Evolutionary conservation across 2,888 invertebrate species (phyloP).

Genomic region (Drosophila mercatorum): DNA sequence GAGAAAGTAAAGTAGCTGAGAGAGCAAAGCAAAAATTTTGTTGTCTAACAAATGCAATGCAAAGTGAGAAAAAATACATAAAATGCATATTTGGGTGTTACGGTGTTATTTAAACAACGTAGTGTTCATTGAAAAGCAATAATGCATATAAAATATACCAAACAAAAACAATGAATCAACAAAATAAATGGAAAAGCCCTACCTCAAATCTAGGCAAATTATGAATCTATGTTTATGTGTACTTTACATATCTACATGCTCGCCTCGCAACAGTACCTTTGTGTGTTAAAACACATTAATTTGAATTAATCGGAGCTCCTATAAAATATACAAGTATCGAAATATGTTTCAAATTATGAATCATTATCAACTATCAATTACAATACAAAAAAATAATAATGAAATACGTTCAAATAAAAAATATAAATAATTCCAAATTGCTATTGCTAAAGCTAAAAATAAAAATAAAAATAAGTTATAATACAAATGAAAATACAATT

Average conservation of each 20-base stretch:
- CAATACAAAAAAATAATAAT: background rate
- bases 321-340: slow-evolving; percentile 14
- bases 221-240: slow-evolving; percentile 23
- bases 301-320: slow-evolving; percentile 13
- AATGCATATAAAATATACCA: slow-evolving; percentile 8
- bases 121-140: slow-evolving; percentile 9
- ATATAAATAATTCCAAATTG: background rate
- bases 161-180: slow-evolving; percentile 13
- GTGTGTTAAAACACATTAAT: slow-evolving; percentile 26
- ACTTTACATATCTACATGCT: slow-evolving; percentile 47
- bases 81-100: background rate
- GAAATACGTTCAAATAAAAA: slow-evolving; percentile 3
- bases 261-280: slow-evolving; percentile 76
- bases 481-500: background rate
- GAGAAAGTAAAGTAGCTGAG: slow-evolving; percentile 25
- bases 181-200: slow-evolving; percentile 33
- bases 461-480: background rate
- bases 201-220: slow-evolving; percentile 35
- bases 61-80: slow-evolving; percentile 12
- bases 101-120: background rate
- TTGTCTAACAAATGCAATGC: slow-evolving; percentile 21
- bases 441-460: background rate
- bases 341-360: background rate
- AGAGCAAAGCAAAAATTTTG: slow-evolving; percentile 43
- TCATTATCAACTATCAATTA: background rate